These are phyloP conservation scores for Monodelphis domestica DNA, from an alignment of 2,797 vertebrate genomes.

Conservation along the genomic window DNA sequence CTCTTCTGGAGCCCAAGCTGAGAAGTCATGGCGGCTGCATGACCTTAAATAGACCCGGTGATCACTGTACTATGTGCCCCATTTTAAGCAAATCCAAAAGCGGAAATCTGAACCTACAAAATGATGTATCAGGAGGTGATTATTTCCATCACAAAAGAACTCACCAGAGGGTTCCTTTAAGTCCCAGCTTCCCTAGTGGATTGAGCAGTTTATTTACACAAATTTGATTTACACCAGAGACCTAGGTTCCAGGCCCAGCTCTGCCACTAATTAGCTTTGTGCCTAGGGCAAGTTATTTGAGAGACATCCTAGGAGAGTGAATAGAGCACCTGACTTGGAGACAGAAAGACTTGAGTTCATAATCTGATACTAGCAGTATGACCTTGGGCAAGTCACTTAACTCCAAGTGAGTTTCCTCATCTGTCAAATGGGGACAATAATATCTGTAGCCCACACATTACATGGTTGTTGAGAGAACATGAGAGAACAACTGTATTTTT, in stretches of 20 bases:
- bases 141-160: constrained; percentile 3
- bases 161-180: neutral
- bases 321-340: neutral
- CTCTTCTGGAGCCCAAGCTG: neutral
- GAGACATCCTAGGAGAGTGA: neutral
- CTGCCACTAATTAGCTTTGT: neutral
- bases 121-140: constrained; percentile 1
- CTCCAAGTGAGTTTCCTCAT: neutral
- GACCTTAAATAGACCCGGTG: neutral
- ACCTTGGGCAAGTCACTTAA: neutral
- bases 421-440: neutral
- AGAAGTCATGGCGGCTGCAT: neutral
- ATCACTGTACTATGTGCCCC: neutral
- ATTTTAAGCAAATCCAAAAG: constrained; percentile 37
- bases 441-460: neutral
- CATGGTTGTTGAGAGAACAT: neutral
- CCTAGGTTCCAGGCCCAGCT: neutral
- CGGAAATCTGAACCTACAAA: constrained; percentile 38
- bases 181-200: neutral
- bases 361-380: neutral
- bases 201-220: neutral
- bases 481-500: neutral
- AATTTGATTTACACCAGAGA: neutral
- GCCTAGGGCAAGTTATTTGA: neutral
- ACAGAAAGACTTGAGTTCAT: neutral